phyloP scores from a whole-genome alignment of 2,888 invertebrate genomes.

The Acleris cristana region DNA sequence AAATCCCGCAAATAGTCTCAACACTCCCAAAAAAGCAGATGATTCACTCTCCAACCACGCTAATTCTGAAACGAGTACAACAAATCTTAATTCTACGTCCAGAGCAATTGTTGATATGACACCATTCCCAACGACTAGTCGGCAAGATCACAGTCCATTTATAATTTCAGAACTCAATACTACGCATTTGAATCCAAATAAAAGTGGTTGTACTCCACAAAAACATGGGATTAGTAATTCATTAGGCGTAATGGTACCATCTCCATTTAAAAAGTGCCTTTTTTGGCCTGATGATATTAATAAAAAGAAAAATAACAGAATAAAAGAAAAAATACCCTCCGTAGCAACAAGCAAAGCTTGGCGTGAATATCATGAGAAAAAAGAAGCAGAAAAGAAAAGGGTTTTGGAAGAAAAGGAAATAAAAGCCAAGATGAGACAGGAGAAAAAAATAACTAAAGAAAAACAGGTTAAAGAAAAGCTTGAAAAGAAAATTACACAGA shows the following conservation, averaged over 20 bases:
- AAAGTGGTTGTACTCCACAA: neutral
- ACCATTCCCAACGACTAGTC: neutral
- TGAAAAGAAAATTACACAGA: slow-evolving; percentile 5
- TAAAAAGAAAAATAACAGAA: slow-evolving; percentile 13
- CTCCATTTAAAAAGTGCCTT: slow-evolving; percentile 26
- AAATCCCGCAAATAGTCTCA: too few species aligned
- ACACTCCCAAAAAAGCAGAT: too few species aligned
- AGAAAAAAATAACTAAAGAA: neutral
- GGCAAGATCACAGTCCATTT: neutral
- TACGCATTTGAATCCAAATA: neutral
- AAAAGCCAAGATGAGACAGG: slow-evolving; percentile 13
- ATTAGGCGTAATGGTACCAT: slow-evolving; percentile 18
- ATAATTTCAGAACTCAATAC: neutral
- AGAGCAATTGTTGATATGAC: neutral
- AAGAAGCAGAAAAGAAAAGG: slow-evolving; percentile 11
- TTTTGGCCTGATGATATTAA: slow-evolving; percentile 20
- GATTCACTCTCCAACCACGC: neutral
- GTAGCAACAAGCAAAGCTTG: slow-evolving; percentile 12
- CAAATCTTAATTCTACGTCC: neutral
- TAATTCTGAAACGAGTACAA: neutral
- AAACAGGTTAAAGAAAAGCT: slow-evolving; percentile 1
- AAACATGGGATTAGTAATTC: slow-evolving; percentile 8
- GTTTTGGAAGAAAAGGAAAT: slow-evolving; percentile 17
- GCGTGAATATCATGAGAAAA: slow-evolving; percentile 18
- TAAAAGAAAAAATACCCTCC: slow-evolving; percentile 17